phyloP scores from a whole-genome alignment of 2,888 invertebrate species.

The Watsonalla binaria region DNA sequence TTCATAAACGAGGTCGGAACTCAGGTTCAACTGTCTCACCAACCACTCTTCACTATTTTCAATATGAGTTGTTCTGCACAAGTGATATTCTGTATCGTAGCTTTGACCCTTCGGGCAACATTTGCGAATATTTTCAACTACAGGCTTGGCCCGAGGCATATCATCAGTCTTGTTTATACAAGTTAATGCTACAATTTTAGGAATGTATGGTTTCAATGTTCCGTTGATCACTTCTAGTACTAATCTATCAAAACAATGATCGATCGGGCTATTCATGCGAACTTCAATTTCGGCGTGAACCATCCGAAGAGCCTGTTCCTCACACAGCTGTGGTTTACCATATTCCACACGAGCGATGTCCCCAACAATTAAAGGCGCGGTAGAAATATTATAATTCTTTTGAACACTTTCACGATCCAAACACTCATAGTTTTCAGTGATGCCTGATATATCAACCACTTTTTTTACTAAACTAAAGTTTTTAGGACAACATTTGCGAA shows the following conservation, averaged over 20 bases:
- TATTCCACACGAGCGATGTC: constrained; percentile 35
- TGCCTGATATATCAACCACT: constrained; percentile 30
- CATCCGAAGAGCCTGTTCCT: constrained; percentile 29
- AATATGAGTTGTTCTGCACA: constrained; percentile 37
- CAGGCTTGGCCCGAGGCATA: constrained; percentile 21
- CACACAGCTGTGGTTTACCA: constrained; percentile 50
- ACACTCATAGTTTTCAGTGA: constrained; percentile 43
- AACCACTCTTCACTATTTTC: constrained; percentile 39
- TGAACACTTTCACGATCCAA: constrained; percentile 35
- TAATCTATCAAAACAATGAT: constrained; percentile 55
- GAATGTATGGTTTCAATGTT: constrained; percentile 42
- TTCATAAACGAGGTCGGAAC: constrained; percentile 43
- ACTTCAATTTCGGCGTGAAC: constrained; percentile 26
- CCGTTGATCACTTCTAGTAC: constrained; percentile 47
- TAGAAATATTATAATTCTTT: constrained; percentile 34
- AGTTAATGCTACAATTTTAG: constrained; percentile 49
- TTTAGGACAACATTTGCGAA: constrained; percentile 63
- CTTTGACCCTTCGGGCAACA: constrained; percentile 59
- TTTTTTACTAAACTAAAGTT: constrained; percentile 52
- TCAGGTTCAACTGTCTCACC: constrained; percentile 31
- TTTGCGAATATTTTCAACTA: constrained; percentile 51
- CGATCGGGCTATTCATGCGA: constrained; percentile 16
- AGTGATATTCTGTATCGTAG: constrained; percentile 51
- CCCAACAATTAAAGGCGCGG: constrained; percentile 43
- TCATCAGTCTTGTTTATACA: constrained; percentile 42